Percentiles rank a stretch among this genome's conserved stretches.
Evolutionary conservation across 2,888 invertebrate genomes (phyloP).

Genomic region (Drosophila buzzatii): DNA sequence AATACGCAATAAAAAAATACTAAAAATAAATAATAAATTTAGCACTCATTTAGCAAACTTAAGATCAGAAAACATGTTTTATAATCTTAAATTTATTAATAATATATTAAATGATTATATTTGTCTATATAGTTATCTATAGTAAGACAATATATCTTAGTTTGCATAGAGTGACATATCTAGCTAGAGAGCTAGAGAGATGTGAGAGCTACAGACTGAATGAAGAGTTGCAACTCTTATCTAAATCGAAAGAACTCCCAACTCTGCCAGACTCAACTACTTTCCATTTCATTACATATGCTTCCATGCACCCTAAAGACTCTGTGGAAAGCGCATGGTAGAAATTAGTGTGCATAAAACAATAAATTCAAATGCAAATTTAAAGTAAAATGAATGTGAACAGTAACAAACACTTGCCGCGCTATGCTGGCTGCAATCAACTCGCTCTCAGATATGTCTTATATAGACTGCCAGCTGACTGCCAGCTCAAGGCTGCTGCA

Average conservation of each 20-base stretch:
- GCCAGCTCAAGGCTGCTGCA: slow-evolving; percentile 40
- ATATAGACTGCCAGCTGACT: slow-evolving; percentile 31
- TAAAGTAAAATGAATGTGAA: slow-evolving; percentile 63
- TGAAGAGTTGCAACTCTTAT: not conserved
- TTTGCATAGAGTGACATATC: too few species aligned
- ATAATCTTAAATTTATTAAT: too few species aligned
- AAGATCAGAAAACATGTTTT: not conserved
- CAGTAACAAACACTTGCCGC: slow-evolving; percentile 51
- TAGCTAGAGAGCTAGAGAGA: not conserved
- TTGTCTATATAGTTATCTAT: too few species aligned
- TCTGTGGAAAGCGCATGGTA: slow-evolving; percentile 18
- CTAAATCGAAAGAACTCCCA: too few species aligned
- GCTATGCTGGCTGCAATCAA: slow-evolving; percentile 26
- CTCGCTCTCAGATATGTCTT: slow-evolving; percentile 34
- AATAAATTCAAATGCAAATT: slow-evolving; percentile 80
- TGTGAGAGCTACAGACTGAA: not conserved
- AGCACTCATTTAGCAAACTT: not conserved
- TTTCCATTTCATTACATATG: not conserved
- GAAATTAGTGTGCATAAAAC: slow-evolving; percentile 20
- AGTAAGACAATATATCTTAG: too few species aligned
- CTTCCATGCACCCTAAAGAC: not conserved
- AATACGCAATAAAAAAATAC: too few species aligned
- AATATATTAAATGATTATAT: too few species aligned
- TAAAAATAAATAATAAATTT: too few species aligned
- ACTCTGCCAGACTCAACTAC: not conserved